These are phyloP conservation scores for Antennarius striatus DNA, from an alignment of 2,113 vertebrate species.

Conservation along the genomic window DNA sequence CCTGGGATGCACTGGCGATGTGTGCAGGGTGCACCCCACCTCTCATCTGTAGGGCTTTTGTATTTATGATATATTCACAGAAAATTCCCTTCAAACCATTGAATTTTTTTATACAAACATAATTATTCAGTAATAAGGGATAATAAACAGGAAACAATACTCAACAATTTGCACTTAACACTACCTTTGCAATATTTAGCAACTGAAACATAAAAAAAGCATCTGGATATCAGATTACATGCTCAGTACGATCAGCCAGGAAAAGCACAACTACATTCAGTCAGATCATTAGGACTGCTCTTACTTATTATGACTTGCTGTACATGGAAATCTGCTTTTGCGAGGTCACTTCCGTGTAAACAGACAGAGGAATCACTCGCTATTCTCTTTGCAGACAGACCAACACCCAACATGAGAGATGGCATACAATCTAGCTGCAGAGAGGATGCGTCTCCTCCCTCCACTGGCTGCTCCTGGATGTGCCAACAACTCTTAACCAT, in stretches of 20 bases:
- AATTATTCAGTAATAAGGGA: no score
- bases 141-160: background rate
- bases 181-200: no score
- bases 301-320: constrained; percentile 1
- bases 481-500: constrained; percentile 59
- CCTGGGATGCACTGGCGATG: no score
- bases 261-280: background rate
- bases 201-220: no score
- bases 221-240: constrained; percentile 1
- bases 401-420: constrained; percentile 53
- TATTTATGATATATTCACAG: no score
- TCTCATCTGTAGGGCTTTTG: no score
- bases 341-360: constrained; percentile 40
- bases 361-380: constrained; percentile 35
- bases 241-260: background rate
- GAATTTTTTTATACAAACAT: no score
- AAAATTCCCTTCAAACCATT: no score
- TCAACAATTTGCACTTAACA: constrained; percentile 4
- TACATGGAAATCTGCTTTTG: constrained; percentile 30
- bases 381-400: constrained; percentile 31
- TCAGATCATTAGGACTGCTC: background rate
- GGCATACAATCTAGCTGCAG: constrained; percentile 57
- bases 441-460: constrained; percentile 58
- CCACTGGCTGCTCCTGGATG: constrained; percentile 42
- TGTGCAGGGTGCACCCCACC: no score